Evolutionary conservation across 2,113 vertebrate genomes (phyloP).

Genomic region (Seriola dumerili): DNA sequence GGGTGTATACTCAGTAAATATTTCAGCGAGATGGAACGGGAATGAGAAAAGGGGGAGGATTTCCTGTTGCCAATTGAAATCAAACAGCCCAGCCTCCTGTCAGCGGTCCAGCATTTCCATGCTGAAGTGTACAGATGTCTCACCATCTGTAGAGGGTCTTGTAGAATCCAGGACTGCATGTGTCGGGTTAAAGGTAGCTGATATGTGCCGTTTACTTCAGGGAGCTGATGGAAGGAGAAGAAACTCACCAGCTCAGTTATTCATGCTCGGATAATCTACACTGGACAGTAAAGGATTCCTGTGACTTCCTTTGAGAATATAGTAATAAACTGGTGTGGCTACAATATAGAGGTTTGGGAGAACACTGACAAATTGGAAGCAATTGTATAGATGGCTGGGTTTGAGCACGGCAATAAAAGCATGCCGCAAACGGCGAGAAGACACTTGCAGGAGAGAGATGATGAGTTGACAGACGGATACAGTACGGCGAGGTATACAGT

Average conservation of each 20-base stretch:
- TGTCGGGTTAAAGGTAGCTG: conserved; percentile 49
- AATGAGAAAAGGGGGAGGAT: conserved; percentile 31
- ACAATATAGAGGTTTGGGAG: conserved; percentile 1
- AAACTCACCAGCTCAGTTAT: background rate
- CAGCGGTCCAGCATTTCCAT: conserved; percentile 71
- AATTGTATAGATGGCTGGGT: conserved; percentile 5
- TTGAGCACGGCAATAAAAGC: conserved; percentile 22
- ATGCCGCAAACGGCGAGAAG: conserved; percentile 3
- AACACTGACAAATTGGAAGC: conserved; percentile 9
- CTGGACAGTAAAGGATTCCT: background rate
- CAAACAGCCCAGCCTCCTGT: conserved; percentile 66
- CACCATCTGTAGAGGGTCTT: conserved; percentile 69
- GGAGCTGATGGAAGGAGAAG: background rate
- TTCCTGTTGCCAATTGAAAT: conserved; percentile 67
- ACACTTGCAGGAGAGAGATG: conserved; percentile 19
- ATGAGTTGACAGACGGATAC: conserved; percentile 53
- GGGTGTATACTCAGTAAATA: conserved; percentile 52
- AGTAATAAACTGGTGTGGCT: background rate
- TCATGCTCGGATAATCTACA: background rate
- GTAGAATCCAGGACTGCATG: conserved; percentile 29
- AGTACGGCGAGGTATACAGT: conserved; percentile 35
- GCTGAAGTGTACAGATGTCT: conserved; percentile 74
- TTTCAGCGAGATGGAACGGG: conserved; percentile 41
- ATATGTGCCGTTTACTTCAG: background rate
- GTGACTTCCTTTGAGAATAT: background rate